Evolutionary conservation across 2,888 invertebrate species (phyloP), one percentile per base, ranked within the genome.

Genomic region (Cryptus armator): DNA sequence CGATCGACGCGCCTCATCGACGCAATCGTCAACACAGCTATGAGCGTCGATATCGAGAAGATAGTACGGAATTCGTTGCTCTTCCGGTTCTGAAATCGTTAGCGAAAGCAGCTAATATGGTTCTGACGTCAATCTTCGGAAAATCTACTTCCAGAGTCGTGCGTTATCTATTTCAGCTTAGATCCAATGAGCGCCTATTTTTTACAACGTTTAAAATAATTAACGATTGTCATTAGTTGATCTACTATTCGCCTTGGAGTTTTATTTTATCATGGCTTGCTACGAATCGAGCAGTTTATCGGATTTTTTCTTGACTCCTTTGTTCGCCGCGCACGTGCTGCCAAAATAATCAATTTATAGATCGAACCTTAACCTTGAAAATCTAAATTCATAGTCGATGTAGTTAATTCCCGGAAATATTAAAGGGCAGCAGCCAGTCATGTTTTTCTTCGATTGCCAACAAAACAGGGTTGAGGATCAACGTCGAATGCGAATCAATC

Each of bases 101-200:
- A 24, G 87, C 86, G 1, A 87, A 80, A 48, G 86, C 86, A 16
- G 85, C 86, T 3, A 87, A 87, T 78, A 77, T 81, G 44, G 70
- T 86, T 51, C 37, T 87, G 43, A 66, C 86, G 7, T 83, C 86
- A 16, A 87, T 87, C n/a, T 84, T 87, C 64, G 86, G 86, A 71
- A 81, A 56, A 66, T 14, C 79, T 2, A 59, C 29, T 16, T n/a
- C 67, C 10, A 70, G 29, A 24, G 29, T 7, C 14, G 81, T 77
- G 6, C n/a, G 68, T 78, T 24, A 43, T 29, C 48, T 48, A 3
- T 43, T 72, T 2, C 5, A 56, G 12, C 43, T 14, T 43, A 5
- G 2, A 5, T 5, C 6, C 37, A 7, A 37, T 37, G 37, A 56
- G 14, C 29, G 3, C 3, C n/a, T 43, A 3, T 12, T 44, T 16